Conservation (phyloP, 2,888 invertebrate genomes). For the Cyaniris semiargus region DNA sequence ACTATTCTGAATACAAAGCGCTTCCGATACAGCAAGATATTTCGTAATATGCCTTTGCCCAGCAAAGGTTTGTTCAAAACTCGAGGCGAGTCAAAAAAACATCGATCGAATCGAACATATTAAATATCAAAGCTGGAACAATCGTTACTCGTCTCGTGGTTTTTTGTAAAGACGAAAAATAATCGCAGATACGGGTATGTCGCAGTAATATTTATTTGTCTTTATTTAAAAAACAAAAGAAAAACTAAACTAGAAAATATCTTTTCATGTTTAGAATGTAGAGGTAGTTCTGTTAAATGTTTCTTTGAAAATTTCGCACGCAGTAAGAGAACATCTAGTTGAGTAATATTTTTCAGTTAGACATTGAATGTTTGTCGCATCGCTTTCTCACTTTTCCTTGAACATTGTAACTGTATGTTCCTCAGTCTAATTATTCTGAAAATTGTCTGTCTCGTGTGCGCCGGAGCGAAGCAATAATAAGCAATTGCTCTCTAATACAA, state of each 20-base stretch:
- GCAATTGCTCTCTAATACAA: not conserved
- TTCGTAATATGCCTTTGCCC: not conserved
- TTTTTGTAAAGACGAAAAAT: too few species aligned
- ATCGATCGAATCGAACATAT: too few species aligned
- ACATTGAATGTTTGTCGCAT: not conserved
- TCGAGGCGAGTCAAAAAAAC: too few species aligned
- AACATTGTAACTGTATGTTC: not conserved
- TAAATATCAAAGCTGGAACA: too few species aligned
- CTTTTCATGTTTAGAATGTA: too few species aligned
- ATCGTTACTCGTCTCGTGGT: too few species aligned
- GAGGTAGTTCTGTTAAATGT: not conserved
- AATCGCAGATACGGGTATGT: too few species aligned
- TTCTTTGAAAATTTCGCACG: not conserved
- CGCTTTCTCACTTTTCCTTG: not conserved
- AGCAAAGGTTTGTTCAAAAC: too few species aligned
- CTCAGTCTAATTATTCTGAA: not conserved
- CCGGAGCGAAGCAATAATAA: not conserved
- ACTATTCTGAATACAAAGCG: not conserved
- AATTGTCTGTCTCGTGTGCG: constrained; percentile 8
- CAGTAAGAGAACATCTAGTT: not conserved
- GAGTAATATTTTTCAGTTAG: not conserved
- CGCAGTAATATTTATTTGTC: too few species aligned
- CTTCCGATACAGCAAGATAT: not conserved
- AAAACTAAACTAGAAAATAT: too few species aligned
- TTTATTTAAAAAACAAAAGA: too few species aligned